Evolutionary conservation across 2,888 invertebrate genomes (phyloP).

Genomic region (Pherbina coryleti): DNA sequence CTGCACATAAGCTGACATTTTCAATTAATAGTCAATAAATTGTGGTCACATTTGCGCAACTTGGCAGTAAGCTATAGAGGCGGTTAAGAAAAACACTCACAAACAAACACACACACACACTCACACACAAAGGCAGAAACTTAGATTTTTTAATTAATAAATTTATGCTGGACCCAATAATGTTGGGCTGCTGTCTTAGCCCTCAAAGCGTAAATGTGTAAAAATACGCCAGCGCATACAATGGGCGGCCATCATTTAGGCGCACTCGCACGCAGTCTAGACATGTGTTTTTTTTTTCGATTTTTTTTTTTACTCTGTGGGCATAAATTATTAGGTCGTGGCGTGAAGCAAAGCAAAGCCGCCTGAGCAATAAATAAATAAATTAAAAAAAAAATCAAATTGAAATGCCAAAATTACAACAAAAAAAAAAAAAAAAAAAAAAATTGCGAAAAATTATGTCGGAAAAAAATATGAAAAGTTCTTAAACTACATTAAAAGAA

Average conservation of each 20-base stretch:
- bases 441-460: background rate
- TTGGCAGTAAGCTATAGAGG: background rate
- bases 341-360: background rate
- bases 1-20: conserved; percentile 49
- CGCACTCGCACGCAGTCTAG: conserved; percentile 7
- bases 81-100: background rate
- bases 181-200: background rate
- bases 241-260: background rate
- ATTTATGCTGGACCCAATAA: background rate
- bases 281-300: background rate
- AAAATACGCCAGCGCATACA: too few relatives aligned
- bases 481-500: too few relatives aligned
- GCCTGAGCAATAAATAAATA: background rate
- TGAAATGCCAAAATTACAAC: background rate
- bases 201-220: background rate
- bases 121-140: too few relatives aligned
- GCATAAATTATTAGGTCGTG: conserved; percentile 10
- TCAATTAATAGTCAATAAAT: conserved; percentile 52
- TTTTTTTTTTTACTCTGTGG: background rate
- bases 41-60: conserved; percentile 32
- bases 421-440: background rate
- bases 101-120: conserved; percentile 10
- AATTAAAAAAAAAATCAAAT: background rate
- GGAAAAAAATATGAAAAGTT: too few relatives aligned
- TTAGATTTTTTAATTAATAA: background rate